A percentile compares a stretch with the other conserved stretches of the same genome.
phyloP scores from a whole-genome alignment of 2,888 invertebrate species.

The Sipha maydis region DNA sequence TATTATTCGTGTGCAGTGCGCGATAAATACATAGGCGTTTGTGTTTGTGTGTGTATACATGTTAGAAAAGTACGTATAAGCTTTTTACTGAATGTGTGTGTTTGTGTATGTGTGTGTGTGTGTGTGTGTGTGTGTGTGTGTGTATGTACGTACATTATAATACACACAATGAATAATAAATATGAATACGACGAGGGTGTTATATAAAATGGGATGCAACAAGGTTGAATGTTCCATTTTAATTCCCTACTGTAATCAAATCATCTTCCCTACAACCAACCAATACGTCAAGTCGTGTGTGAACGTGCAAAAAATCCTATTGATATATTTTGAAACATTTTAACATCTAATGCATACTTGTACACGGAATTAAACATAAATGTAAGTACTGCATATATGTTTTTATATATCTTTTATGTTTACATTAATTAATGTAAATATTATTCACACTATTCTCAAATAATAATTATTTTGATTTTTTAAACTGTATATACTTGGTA shows the following conservation, averaged over 20 bases:
- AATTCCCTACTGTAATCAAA: constrained; percentile 16
- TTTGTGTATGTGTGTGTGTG: neutral
- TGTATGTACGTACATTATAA: neutral
- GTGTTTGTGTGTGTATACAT: neutral
- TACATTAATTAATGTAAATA: too few species aligned
- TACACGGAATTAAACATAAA: neutral
- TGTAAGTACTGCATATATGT: neutral
- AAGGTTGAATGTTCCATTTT: constrained; percentile 14
- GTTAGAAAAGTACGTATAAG: neutral
- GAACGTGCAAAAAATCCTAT: neutral
- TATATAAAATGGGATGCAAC: constrained; percentile 1
- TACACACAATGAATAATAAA: neutral
- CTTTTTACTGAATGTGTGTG: neutral
- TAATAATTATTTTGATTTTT: too few species aligned
- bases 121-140: neutral
- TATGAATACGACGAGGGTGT: constrained; percentile 17
- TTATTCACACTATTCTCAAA: too few species aligned
- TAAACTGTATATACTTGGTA: too few species aligned
- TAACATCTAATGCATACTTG: neutral
- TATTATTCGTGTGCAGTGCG: neutral
- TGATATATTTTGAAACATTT: neutral
- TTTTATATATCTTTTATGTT: too few species aligned
- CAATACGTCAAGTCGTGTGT: neutral
- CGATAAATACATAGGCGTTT: neutral
- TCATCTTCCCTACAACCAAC: neutral